phyloP scores from a whole-genome alignment of 2,888 invertebrate species.

The Catocala fraxini region DNA sequence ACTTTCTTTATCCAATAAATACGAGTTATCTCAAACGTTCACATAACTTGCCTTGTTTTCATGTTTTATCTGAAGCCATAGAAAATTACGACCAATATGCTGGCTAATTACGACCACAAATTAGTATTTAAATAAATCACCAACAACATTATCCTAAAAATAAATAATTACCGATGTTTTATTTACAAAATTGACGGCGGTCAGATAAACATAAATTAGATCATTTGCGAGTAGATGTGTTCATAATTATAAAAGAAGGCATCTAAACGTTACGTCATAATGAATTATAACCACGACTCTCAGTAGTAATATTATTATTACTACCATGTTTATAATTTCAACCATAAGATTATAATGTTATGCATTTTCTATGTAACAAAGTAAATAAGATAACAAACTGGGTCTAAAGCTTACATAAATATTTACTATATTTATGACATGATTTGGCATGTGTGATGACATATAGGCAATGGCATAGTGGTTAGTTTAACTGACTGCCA shows the following conservation, averaged over 20 bases:
- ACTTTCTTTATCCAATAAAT: slow-evolving; percentile 1
- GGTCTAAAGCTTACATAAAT: too few species aligned
- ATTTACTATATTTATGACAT: too few species aligned
- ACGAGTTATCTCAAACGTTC: slow-evolving; percentile 1
- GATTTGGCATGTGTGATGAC: too few species aligned
- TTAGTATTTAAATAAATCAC: background rate
- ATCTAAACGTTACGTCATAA: background rate
- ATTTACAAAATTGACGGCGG: slow-evolving; percentile 8
- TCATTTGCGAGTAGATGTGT: background rate
- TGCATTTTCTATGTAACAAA: too few species aligned
- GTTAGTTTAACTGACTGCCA: too few species aligned
- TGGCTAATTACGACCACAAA: slow-evolving; percentile 4
- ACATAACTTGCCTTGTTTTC: slow-evolving; percentile 27
- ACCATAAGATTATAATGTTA: too few species aligned
- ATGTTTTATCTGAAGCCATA: slow-evolving; percentile 59
- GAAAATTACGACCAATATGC: slow-evolving; percentile 28
- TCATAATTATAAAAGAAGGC: background rate
- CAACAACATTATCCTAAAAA: background rate
- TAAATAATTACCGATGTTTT: background rate
- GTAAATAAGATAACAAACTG: too few species aligned
- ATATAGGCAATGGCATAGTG: too few species aligned
- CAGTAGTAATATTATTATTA: too few species aligned
- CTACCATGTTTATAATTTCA: too few species aligned
- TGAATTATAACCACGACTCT: too few species aligned
- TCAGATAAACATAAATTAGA: background rate